Percentiles rank a stretch among this genome's conserved stretches.
Conservation (phyloP, 2,113 vertebrate genomes). For the Calyptomena viridis region DNA sequence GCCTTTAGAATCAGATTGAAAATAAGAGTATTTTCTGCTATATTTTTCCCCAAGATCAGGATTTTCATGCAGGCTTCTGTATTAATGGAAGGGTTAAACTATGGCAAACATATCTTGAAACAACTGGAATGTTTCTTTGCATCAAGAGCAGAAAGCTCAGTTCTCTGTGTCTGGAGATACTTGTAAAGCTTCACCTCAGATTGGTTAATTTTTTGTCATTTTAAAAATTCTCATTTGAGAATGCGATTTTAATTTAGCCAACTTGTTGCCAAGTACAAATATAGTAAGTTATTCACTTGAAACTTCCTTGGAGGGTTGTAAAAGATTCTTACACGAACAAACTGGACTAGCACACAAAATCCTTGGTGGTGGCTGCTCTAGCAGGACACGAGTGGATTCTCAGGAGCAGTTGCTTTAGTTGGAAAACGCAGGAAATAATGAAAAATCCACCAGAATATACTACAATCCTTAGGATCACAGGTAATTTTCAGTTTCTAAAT, state of each 20-base stretch:
- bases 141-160: background rate
- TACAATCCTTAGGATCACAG: background rate
- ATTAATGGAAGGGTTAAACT: background rate
- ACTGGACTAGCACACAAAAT: background rate
- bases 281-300: background rate
- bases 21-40: background rate
- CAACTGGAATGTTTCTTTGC: background rate
- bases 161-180: background rate
- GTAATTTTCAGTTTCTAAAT: background rate
- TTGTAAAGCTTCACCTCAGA: background rate
- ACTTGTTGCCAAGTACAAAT: background rate
- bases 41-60: background rate
- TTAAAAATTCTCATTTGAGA: background rate
- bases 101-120: background rate
- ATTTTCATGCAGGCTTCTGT: background rate
- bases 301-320: background rate
- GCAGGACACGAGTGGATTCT: accelerated
- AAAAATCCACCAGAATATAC: background rate
- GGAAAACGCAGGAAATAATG: background rate
- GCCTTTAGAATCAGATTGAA: background rate
- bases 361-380: background rate
- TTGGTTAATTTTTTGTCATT: background rate
- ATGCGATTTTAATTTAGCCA: background rate
- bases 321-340: background rate
- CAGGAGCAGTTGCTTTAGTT: background rate